Base-by-base conservation (phyloP, 2,797 vertebrate genomes). In the Parauchenoglanis punctatus region DNA sequence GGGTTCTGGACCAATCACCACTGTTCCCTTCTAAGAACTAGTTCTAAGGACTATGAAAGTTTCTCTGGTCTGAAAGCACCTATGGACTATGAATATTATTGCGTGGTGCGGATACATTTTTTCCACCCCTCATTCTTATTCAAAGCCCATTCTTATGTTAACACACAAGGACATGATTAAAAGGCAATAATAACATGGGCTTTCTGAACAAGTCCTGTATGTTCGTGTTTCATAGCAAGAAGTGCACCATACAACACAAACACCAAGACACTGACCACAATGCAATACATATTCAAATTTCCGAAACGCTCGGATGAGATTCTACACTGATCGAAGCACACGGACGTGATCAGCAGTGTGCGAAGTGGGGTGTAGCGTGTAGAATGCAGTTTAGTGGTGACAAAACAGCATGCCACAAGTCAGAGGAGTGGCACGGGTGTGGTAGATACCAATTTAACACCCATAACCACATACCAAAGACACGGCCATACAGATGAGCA, bases 361-460 rank as follows among this genome's bases (percentile, higher is more conserved):
- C 46, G 89, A 93, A 58, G 72, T 18, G 54, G 46, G 54, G 78
- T 58, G 49, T 77, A 92, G 94, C 93, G 92, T 87, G 59, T 86
- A 95, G 92, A 95, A 95, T 93, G 94, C 90, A 91, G 93, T 91
- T 2, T 10, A 86, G 90, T 46, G 20, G 73, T 86, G 89, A 92
- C 54, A n/a, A 40, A 58, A 88, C 91, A 65, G 86, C 93, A 94
- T 96, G 92, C 95, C 94, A 81, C 91, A 17, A 52, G 13, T 56
- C 91, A 86, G 61, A 90, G 91, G 90, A 90, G 86, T 86, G 77
- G 92, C 82, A 44, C 10, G 87, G 93, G 95, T 91, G 95, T 92
- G 92, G 90, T 82, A 88, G 92, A 93, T 85, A 91, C 91, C 92
- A 84, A 89, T 17, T 28, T 40, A 40, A 91, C 67, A 83, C 84